phyloP scores from a whole-genome alignment of 1,140 invertebrate species.

The Drosophila lowei region DNA sequence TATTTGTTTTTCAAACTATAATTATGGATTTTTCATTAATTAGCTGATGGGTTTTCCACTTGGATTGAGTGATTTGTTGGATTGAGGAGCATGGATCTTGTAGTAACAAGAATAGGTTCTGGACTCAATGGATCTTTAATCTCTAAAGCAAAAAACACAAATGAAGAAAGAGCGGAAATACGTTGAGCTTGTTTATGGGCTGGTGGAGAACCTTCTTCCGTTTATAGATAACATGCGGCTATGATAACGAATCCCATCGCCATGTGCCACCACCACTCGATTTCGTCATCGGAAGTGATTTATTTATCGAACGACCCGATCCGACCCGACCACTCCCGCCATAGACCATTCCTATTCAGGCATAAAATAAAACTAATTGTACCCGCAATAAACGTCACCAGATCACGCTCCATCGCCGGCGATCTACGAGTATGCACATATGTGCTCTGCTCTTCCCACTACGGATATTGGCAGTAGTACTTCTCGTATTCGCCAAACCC shows the following conservation, averaged over 20 bases:
- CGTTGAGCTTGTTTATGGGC: neutral
- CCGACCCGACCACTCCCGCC: neutral
- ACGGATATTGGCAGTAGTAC: neutral
- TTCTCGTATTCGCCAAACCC: neutral
- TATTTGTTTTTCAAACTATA: neutral
- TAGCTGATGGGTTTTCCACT: neutral
- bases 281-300: conserved; percentile 71
- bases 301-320: conserved; percentile 53
- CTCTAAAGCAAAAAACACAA: neutral
- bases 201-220: neutral
- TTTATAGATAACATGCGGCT: conserved; percentile 2
- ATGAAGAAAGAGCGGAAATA: neutral
- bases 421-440: conserved; percentile 16
- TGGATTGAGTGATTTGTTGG: too few relatives aligned
- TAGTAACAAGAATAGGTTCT: too few relatives aligned
- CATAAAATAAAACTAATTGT: conserved; percentile 59
- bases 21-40: conserved; percentile 3
- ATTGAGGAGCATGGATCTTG: too few relatives aligned
- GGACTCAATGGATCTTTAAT: too few relatives aligned
- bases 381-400: conserved; percentile 40
- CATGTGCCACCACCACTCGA: conserved; percentile 48
- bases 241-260: conserved; percentile 18
- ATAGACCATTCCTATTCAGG: conserved; percentile 32
- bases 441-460: neutral
- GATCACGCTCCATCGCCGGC: conserved; percentile 27